Percentiles rank a stretch among this genome's conserved stretches.
phyloP scores from a whole-genome alignment of 1,140 invertebrate genomes.

The Ceratoteleas bidentatus region DNA sequence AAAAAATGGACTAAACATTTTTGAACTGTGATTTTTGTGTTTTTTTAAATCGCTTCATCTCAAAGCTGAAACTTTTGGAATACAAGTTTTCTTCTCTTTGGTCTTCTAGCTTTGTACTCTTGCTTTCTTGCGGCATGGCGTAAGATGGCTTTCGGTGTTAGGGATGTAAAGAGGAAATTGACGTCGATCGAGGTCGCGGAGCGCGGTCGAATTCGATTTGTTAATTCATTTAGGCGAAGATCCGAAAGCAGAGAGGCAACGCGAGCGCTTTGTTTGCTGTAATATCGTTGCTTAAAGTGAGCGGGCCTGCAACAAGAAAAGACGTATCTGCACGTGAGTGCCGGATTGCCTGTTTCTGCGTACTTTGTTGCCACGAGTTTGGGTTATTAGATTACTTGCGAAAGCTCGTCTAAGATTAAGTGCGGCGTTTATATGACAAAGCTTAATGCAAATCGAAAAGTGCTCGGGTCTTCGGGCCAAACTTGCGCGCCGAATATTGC shows the following conservation, averaged over 20 bases:
- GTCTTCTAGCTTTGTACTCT: no score
- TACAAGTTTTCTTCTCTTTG: no score
- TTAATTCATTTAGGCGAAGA: neutral
- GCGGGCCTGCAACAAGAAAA: slow-evolving; percentile 36
- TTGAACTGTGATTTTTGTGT: no score
- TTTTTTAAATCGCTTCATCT: no score
- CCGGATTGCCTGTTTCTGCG: slow-evolving; percentile 54
- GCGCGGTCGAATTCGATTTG: neutral
- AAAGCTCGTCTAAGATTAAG: slow-evolving; percentile 67
- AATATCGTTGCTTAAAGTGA: slow-evolving; percentile 40
- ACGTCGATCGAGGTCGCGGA: no score
- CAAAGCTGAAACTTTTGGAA: no score
- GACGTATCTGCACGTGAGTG: slow-evolving; percentile 41
- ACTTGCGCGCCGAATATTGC: slow-evolving; percentile 14
- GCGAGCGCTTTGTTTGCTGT: slow-evolving; percentile 21
- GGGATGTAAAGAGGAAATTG: no score
- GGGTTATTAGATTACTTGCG: slow-evolving; percentile 57
- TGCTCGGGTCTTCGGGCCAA: slow-evolving; percentile 11
- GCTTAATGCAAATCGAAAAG: slow-evolving; percentile 56
- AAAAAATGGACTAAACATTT: no score
- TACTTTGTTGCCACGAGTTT: slow-evolving; percentile 51
- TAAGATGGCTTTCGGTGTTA: no score
- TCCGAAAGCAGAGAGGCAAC: neutral
- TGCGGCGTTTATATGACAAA: slow-evolving; percentile 65
- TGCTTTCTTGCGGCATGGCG: no score